Evolutionary conservation across 2,888 invertebrate species (phyloP).

Genomic region (Keiferia lycopersicella): DNA sequence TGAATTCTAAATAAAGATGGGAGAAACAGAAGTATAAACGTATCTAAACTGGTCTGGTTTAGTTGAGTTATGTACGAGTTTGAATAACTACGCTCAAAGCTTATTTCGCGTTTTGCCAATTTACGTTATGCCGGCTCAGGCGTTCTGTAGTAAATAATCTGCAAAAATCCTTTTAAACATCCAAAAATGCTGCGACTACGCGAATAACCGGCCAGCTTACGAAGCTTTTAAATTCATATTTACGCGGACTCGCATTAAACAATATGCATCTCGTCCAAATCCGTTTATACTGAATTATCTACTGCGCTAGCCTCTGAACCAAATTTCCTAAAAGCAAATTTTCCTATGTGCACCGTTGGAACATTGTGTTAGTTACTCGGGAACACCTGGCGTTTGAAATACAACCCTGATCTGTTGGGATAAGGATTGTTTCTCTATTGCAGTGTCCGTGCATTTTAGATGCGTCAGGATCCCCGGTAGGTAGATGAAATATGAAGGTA

Average conservation of each 20-base stretch:
- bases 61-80: too few species aligned
- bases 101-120: slow-evolving; percentile 2
- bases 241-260: slow-evolving; percentile 44
- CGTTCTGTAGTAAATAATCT: slow-evolving; percentile 1
- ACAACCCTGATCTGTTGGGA: slow-evolving; percentile 47
- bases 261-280: slow-evolving; percentile 53
- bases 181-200: background rate
- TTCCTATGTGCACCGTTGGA: slow-evolving; percentile 57
- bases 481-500: slow-evolving; percentile 69
- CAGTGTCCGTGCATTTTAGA: slow-evolving; percentile 42
- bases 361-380: slow-evolving; percentile 52
- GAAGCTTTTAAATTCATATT: slow-evolving; percentile 47
- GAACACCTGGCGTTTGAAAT: slow-evolving; percentile 42
- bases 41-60: too few species aligned
- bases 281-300: slow-evolving; percentile 64
- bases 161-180: slow-evolving; percentile 15
- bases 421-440: slow-evolving; percentile 47
- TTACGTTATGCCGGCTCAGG: background rate
- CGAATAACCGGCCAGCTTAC: slow-evolving; percentile 26
- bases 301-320: slow-evolving; percentile 49
- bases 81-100: background rate
- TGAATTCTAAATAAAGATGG: too few species aligned
- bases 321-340: slow-evolving; percentile 66
- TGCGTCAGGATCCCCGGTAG: slow-evolving; percentile 54
- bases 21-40: too few species aligned